Base-by-base conservation (phyloP, 2,113 vertebrate species). In the Pyrgilauda ruficollis region DNA sequence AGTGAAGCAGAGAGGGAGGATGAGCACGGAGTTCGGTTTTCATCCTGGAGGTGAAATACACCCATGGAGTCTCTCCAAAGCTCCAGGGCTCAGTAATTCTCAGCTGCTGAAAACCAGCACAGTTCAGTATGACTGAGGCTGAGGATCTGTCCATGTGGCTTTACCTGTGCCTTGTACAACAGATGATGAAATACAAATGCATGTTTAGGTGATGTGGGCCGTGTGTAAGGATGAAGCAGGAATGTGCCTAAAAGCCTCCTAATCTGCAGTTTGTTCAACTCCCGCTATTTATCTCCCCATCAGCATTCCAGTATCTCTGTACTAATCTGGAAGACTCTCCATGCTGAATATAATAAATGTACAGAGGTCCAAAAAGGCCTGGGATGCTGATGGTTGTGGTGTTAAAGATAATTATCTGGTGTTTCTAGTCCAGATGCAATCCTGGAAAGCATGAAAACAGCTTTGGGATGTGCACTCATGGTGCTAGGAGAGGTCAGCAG, bases 271-370 rank as follows among this genome's bases (percentile, higher is more conserved):
- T 90, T 49, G 63, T 86, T 90, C 72, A 70, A 3, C 86, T 72
- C 22, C 8, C 75, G 39, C 82, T 26, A 3, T 76, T 94, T 91
- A 81, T 93, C 56, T 92, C 66, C 83, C 82, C 62, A 89, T 94
- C 43, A 1, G 58, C 13, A 3, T 59, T 68, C 76, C 37, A 21
- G 30, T 88, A 89, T 96, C 91, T 91, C 74, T 87, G 16, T 74
- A 77, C 88, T 92, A 92, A 94, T 94, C 72, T 88, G 82, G 21
- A 93, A 47, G 23, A 7, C 79, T 69, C 53, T 92, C 31, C 24
- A 39, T 61, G 55, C 39, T 95, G 87, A 70, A 76, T 59, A 66
- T 90, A 64, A 94, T 84, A 75, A 93, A 90, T 67, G 79, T 49
- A 6, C 23, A 52, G 35, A 80, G 62, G 44, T 55, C 63, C 37